These are phyloP conservation scores for Lampropteryx suffumata DNA, from an alignment of 2,888 invertebrate species.

Conservation along the genomic window DNA sequence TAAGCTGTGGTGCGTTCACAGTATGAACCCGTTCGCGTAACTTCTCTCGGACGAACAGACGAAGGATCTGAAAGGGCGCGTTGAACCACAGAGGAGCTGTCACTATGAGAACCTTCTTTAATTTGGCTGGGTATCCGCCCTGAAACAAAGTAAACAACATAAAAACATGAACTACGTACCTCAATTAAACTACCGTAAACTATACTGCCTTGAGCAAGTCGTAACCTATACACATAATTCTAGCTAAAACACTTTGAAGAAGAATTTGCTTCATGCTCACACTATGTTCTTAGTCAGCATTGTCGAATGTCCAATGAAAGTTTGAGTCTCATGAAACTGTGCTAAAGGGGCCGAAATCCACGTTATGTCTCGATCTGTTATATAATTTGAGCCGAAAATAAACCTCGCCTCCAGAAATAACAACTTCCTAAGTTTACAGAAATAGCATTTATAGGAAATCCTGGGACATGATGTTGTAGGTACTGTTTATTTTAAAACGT, in stretches of 20 bases:
- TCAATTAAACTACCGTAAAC: too few species aligned
- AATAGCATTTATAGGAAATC: constrained; percentile 36
- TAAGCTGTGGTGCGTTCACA: constrained; percentile 94
- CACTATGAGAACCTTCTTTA: constrained; percentile 98
- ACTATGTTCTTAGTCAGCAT: not conserved
- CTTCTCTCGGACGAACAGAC: constrained; percentile 97
- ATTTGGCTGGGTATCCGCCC: constrained; percentile 98
- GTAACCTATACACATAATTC: too few species aligned
- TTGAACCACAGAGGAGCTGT: constrained; percentile 99
- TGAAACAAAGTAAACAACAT: too few species aligned
- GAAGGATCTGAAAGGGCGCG: constrained; percentile 97
- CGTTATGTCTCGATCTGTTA: constrained; percentile 20
- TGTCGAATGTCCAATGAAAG: constrained; percentile 7
- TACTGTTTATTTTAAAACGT: constrained; percentile 28
- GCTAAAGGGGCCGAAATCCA: constrained; percentile 4
- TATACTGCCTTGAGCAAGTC: too few species aligned
- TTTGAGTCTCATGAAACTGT: constrained; percentile 4
- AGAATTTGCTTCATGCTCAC: not conserved
- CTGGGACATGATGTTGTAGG: constrained; percentile 29
- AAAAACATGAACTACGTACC: not conserved
- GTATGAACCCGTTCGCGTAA: constrained; percentile 97
- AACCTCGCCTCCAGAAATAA: constrained; percentile 34
- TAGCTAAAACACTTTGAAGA: too few species aligned
- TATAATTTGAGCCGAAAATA: constrained; percentile 32
- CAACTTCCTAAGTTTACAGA: constrained; percentile 32